Base-by-base conservation (phyloP, 2,113 vertebrate species). In the Formicarius rufipectus region DNA sequence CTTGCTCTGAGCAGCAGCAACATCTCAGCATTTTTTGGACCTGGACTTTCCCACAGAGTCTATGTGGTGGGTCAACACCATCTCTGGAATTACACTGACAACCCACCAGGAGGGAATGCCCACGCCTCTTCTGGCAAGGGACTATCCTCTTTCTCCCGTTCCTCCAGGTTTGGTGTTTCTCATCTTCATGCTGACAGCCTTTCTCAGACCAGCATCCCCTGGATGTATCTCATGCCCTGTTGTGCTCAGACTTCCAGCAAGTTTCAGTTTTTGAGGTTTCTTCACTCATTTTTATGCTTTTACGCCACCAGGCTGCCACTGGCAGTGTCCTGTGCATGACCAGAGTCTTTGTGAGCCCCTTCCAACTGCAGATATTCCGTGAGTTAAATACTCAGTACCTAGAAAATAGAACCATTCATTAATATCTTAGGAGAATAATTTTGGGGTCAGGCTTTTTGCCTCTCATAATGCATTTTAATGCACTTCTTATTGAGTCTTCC, bases 371-470 rank as follows among this genome's bases (percentile, higher is more conserved):
- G 37, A 20, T 5, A 17, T 37, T 59, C 44, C 23, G 37, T 12
- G 53, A 93, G 63, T 93, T 89, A 67, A 94, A 90, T 59, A 33
- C 40, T 62, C 45, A 74, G 77, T 7, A 44, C 72, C 82, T 14
- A 59, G 59, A 80, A 87, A 94, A 93, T 2, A 89, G 83, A 87
- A 68, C 66, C 60, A 23, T 53, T 82, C 89, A 67, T 96, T 91
- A 95, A 96, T 91, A 93, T 53, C 84, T 86, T 19, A 77, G 9
- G 35, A 78, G 91, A 73, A 81, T 44, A 56, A 90, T 90, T 92
- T 80, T 49, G 91, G 91, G 94, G 78, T 75, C 67, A 73, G 88
- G 59, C 63, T 84, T 91, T 94, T 40, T 92, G 75, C 33, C 71
- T 82, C 87, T 85, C 80, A 49, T 28, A 58, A 84, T 64, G 62